Conservation (phyloP, 1,140 invertebrate species). For the Drosophila sp. region DNA sequence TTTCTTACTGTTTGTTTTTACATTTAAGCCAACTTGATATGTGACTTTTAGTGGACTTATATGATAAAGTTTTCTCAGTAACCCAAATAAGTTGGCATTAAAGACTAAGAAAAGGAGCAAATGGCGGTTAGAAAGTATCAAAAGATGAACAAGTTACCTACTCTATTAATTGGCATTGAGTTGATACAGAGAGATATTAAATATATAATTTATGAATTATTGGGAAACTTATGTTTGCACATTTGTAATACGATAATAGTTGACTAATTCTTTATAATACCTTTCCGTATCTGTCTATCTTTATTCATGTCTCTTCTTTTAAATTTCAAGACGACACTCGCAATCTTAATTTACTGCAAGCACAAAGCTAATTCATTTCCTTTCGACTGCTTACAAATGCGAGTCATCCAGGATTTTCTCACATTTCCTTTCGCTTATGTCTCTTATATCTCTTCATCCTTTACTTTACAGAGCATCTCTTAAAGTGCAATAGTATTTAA, state of each 20-base stretch:
- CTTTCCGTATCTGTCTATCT: no score
- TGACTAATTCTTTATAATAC: no score
- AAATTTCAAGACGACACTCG: no score
- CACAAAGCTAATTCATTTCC: slow-evolving; percentile 29
- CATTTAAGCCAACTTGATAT: slow-evolving; percentile 14
- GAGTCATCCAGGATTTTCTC: slow-evolving; percentile 4
- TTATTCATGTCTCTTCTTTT: not conserved
- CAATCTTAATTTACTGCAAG: no score
- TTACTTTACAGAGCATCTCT: not conserved
- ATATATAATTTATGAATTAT: no score
- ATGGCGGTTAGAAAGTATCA: no score
- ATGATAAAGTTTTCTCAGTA: slow-evolving; percentile 53
- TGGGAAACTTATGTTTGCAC: no score
- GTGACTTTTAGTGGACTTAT: slow-evolving; percentile 34
- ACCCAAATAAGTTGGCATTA: slow-evolving; percentile 28
- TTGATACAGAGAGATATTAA: no score
- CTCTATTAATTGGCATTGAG: no score
- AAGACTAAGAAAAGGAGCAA: no score
- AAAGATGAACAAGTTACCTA: no score
- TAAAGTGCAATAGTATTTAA: slow-evolving; percentile 34
- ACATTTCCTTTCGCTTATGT: not conserved
- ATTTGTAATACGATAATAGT: no score
- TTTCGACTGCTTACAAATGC: slow-evolving; percentile 16
- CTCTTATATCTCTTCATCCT: not conserved
- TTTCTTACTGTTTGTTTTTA: slow-evolving; percentile 5